Base-by-base conservation (phyloP, 2,888 invertebrate species). In the Hecatera dysodea region DNA sequence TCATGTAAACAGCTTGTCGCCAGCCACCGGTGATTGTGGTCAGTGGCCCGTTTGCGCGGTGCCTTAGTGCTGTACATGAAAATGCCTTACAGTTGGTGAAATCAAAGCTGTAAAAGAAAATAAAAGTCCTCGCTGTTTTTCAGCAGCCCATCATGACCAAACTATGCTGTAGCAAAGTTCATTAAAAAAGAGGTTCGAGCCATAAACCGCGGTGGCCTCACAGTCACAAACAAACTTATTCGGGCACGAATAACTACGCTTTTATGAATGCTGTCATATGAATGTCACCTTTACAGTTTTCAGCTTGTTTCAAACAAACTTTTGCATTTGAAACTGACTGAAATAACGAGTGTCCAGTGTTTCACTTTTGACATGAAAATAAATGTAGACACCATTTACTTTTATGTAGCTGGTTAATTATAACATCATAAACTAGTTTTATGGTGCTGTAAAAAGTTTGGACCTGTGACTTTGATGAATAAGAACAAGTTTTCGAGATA, bases 241-340 rank as follows among this genome's bases (percentile, higher is more conserved):
- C 42, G 9, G 19, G 19, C 44, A 24, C 53, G 22, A 27, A 73
- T 63, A 80, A 75, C 69, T 80, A 68, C 69, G 64, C 57, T 62
- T 75, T 75, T 44, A 75, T 64, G 56, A 67, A 53, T 52, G 33
- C 74, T 67, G 55, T 67, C 68, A 77, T 57, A 69, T 36, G 12
- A 64, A 62, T 50, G 69, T 80, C 80, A 80, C 60, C 22, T 57
- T 60, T 60, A 29, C 39, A 64, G 27, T 48, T 68, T 72, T 39
- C 27, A 48, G 52, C 36, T 72, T 67, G 80, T 80, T 80, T 52
- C 22, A 27, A 24, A 77, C 80, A 75, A 77, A 77, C 75, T 77
- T 77, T 69, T 62, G 27, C 75, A 75, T 75, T 68, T 80, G 42
- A 48, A 80, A 75, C 63, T 52, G 56, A 63, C 75, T 62, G 29